Evolutionary conservation across 1,140 invertebrate genomes (phyloP), one percentile per base, ranked within the genome.

Genomic region (Rhyacophila brunnea): DNA sequence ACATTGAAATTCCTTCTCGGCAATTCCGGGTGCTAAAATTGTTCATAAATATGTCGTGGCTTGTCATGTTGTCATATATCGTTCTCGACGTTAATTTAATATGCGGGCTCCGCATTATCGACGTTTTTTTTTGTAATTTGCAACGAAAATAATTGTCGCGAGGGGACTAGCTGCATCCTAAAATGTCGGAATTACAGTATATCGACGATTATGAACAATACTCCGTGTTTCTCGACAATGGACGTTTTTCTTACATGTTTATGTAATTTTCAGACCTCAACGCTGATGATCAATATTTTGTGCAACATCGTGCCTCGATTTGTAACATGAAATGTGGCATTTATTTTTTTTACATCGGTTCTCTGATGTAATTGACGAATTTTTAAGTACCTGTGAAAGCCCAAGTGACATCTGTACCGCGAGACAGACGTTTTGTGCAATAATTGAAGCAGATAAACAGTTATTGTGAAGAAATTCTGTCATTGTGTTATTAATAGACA

Each of bases 1-100:
- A 59, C 57, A 59, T 59, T 53, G 70, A 72, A 77, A 74, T 75
- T 75, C 73, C 70, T 78, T 77, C 76, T 78, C 72, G 74, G 76
- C 75, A 71, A 71, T 74, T 77, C 76, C 68, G 67, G 68, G 67
- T 36, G 42, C 38, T 50, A 19, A 6, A 14, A 50, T 57, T 20
- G 35, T 19, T 42, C 47, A 34, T 57, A 48, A 28, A 47, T 46
- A 44, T 50, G 53, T 57, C 55, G 55, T 57, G 55, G 47, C 47
- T 49, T 57, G 46, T 47, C 46, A 48, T 49, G 36, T 42, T 48
- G 45, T 49, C 45, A 50, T 42, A 34, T 42, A 46, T 38, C 34
- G 15, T 17, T 47, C 17, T n/a, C 13, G 36, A 6, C 36, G 42
- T 47, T 14, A 7, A 15, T 10, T 17, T 13, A 47, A 56, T 47